A percentile compares a stretch with the other conserved stretches of the same genome.
Evolutionary conservation across 2,888 invertebrate species (phyloP).

Genomic region (Napeogenes inachia): DNA sequence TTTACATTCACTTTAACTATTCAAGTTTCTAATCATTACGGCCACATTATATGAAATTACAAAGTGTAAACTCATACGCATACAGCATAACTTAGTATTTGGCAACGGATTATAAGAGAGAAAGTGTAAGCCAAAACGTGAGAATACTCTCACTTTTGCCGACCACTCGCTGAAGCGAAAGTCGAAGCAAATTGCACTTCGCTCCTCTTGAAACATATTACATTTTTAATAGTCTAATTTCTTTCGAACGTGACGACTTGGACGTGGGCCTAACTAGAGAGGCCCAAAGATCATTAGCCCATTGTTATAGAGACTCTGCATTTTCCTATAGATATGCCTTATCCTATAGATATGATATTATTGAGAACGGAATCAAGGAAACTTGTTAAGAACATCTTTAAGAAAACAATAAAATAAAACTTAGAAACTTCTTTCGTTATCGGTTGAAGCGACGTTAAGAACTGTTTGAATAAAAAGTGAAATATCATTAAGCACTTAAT

Average conservation of each 20-base stretch:
- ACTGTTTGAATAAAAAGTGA: not conserved
- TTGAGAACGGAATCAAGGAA: too few relatives aligned
- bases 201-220: constrained; percentile 11
- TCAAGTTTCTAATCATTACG: not conserved
- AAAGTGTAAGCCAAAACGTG: constrained; percentile 29
- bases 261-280: too few relatives aligned
- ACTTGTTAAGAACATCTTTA: too few relatives aligned
- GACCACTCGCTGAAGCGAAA: constrained; percentile 30
- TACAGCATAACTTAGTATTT: constrained; percentile 21
- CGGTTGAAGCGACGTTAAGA: not conserved
- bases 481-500: constrained; percentile 1
- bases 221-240: not conserved
- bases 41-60: not conserved
- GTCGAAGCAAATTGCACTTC: constrained; percentile 33
- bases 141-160: constrained; percentile 41
- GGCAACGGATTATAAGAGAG: constrained; percentile 29
- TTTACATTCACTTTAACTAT: not conserved
- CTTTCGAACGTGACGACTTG: not conserved
- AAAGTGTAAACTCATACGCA: constrained; percentile 12
- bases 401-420: too few relatives aligned
- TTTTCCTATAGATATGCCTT: too few relatives aligned
- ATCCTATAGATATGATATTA: too few relatives aligned
- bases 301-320: too few relatives aligned
- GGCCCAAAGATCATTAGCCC: not conserved
- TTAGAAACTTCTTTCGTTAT: too few relatives aligned